Evolutionary conservation across 1,140 invertebrate species (phyloP).

Genomic region (Oncopeltus fasciatus): DNA sequence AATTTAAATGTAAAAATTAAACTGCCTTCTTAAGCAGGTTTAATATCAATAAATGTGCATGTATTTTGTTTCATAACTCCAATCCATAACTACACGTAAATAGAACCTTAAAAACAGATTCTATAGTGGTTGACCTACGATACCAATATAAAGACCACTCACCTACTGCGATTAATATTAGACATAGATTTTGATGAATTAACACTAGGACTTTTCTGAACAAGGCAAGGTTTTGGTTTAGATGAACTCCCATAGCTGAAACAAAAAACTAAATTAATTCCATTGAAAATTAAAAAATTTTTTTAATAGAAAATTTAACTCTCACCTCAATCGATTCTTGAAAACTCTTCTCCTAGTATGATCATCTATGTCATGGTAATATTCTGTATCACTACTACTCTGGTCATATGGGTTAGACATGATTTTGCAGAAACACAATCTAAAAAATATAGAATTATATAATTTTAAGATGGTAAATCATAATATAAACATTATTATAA

Average conservation of each 20-base stretch:
- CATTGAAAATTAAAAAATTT: no score
- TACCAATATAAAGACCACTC: no score
- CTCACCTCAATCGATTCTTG: slow-evolving; percentile 25
- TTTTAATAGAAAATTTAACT: slow-evolving; percentile 5
- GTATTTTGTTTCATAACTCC: no score
- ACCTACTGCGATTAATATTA: slow-evolving; percentile 38
- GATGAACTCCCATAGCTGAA: slow-evolving; percentile 45
- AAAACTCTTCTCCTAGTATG: slow-evolving; percentile 25
- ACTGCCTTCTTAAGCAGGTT: no score
- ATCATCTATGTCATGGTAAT: slow-evolving; percentile 28
- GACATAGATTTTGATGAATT: slow-evolving; percentile 36
- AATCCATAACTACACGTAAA: no score
- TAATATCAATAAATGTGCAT: no score
- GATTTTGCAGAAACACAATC: neutral
- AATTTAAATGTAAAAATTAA: no score
- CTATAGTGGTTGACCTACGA: no score
- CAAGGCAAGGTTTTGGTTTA: slow-evolving; percentile 62
- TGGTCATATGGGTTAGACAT: slow-evolving; percentile 41
- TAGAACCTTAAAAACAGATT: no score
- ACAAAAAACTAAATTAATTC: neutral
- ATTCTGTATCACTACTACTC: slow-evolving; percentile 28
- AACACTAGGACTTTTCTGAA: slow-evolving; percentile 41
- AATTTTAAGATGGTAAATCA: no score
- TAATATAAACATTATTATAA: no score
- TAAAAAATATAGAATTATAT: neutral